Evolutionary conservation across 2,113 vertebrate genomes (phyloP).

Genomic region (Myotis brandtii): DNA sequence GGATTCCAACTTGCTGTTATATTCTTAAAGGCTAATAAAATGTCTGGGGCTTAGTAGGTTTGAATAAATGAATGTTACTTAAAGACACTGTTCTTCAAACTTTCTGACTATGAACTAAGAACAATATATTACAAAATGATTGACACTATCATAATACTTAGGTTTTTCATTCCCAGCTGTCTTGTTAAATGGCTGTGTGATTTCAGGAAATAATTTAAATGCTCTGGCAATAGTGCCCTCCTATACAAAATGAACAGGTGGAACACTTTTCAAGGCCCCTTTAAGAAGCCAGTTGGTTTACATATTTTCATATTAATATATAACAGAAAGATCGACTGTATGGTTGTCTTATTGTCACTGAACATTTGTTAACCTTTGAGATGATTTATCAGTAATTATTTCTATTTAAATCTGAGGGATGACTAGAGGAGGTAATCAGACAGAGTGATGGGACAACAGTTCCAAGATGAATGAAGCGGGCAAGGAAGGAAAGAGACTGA

Average conservation of each 20-base stretch:
- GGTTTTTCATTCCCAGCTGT: neutral
- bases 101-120: neutral
- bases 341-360: neutral
- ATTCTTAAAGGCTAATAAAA: neutral
- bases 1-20: neutral
- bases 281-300: neutral
- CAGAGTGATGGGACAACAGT: neutral
- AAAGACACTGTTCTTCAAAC: neutral
- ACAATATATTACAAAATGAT: neutral
- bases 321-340: neutral
- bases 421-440: neutral
- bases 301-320: neutral
- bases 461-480: neutral
- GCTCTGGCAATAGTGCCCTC: neutral
- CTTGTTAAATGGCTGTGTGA: neutral
- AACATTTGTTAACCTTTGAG: neutral
- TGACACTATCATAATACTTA: neutral
- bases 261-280: neutral
- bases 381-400: neutral
- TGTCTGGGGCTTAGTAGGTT: neutral
- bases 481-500: neutral
- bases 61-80: neutral
- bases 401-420: conserved; percentile 23
- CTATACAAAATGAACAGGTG: neutral
- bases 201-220: neutral